Conservation (phyloP, 2,888 invertebrate genomes). For the Pantelozetes paolii region DNA sequence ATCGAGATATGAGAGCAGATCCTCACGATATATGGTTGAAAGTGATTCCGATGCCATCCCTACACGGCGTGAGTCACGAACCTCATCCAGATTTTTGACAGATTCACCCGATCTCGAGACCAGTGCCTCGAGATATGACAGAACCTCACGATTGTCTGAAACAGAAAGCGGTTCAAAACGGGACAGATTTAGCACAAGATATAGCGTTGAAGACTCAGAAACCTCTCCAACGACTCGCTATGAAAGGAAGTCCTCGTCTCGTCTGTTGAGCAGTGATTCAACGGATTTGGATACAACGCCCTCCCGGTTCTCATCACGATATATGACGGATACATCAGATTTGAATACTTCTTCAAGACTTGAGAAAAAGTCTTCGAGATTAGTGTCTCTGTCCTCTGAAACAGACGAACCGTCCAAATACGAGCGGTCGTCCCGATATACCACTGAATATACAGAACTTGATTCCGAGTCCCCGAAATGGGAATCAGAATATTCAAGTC, state of each 20-base stretch:
- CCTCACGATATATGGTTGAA: too few relatives aligned
- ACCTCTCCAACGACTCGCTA: too few relatives aligned
- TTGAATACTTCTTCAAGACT: background rate
- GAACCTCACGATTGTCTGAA: background rate
- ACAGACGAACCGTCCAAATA: background rate
- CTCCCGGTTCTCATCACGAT: too few relatives aligned
- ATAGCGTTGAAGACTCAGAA: too few relatives aligned
- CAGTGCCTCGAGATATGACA: background rate
- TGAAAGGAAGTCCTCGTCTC: too few relatives aligned
- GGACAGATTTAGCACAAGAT: background rate
- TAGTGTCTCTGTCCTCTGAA: background rate
- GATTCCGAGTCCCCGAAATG: background rate
- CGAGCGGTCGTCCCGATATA: background rate
- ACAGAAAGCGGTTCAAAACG: background rate
- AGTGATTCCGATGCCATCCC: too few relatives aligned
- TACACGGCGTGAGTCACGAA: too few relatives aligned
- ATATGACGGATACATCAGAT: background rate
- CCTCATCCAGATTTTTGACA: background rate
- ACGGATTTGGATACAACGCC: background rate
- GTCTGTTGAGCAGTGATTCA: too few relatives aligned
- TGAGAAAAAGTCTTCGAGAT: background rate
- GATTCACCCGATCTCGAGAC: background rate
- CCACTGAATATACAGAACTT: background rate
- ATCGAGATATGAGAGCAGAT: background rate
- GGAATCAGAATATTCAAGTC: conserved; percentile 2